Percentiles rank a stretch among this genome's conserved stretches.
Evolutionary conservation across 2,888 invertebrate species (phyloP).

Genomic region (Dicyrtoma fusca): DNA sequence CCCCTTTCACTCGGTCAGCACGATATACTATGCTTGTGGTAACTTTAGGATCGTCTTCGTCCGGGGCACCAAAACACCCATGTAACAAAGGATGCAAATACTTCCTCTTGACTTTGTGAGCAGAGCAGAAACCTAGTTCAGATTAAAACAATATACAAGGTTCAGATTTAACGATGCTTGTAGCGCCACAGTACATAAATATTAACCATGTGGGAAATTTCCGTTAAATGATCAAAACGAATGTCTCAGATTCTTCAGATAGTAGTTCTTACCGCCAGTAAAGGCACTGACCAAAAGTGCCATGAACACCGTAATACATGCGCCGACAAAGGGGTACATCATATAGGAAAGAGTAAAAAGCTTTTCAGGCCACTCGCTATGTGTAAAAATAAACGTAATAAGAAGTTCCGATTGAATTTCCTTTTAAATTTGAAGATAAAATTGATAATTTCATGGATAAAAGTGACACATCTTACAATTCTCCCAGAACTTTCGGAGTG

Average conservation of each 20-base stretch:
- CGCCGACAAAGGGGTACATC: slow-evolving; percentile 50
- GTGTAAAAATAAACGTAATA: slow-evolving; percentile 5
- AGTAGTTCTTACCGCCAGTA: slow-evolving; percentile 51
- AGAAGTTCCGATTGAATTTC: too few species aligned
- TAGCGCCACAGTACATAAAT: too few species aligned
- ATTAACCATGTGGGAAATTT: too few species aligned
- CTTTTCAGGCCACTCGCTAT: slow-evolving; percentile 50
- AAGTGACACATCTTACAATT: slow-evolving; percentile 13
- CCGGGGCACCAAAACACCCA: slow-evolving; percentile 16
- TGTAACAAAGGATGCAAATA: slow-evolving; percentile 40
- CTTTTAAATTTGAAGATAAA: too few species aligned
- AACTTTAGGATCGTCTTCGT: background rate
- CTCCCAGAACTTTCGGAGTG: background rate
- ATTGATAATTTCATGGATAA: too few species aligned
- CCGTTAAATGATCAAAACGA: too few species aligned
- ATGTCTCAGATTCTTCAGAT: too few species aligned
- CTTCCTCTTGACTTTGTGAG: slow-evolving; percentile 33
- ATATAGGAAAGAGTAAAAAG: slow-evolving; percentile 50
- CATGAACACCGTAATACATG: slow-evolving; percentile 41
- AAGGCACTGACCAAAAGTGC: slow-evolving; percentile 43
- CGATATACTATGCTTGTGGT: background rate
- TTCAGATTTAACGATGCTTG: slow-evolving; percentile 2
- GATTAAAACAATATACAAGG: too few species aligned
- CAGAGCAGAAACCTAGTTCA: slow-evolving; percentile 24
- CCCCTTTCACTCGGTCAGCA: slow-evolving; percentile 9